Conservation (phyloP, 2,888 invertebrate genomes). For the Agrochola macilenta region DNA sequence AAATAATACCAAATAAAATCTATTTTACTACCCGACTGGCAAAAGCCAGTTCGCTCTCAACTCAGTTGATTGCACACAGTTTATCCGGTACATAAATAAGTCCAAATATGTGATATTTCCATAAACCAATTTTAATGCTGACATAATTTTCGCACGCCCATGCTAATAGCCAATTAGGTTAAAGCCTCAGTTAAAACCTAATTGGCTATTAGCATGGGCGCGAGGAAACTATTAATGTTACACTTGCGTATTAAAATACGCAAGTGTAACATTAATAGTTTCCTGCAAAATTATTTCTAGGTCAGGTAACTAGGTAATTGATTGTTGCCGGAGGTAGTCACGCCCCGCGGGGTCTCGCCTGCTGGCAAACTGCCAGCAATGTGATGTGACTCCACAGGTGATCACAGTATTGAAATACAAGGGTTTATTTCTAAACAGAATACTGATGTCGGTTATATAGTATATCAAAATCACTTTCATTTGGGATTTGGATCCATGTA, state of each 20-base stretch:
- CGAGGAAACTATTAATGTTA: too few relatives aligned
- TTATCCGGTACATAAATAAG: background rate
- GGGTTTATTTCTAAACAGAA: slow-evolving; percentile 13
- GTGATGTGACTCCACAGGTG: slow-evolving; percentile 45
- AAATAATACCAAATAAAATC: background rate
- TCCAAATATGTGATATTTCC: background rate
- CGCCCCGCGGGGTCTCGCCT: background rate
- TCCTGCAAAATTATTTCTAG: slow-evolving; percentile 36
- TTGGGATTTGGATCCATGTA: slow-evolving; percentile 18
- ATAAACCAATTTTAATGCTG: background rate
- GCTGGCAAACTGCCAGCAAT: slow-evolving; percentile 40
- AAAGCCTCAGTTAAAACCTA: too few relatives aligned
- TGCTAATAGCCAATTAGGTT: slow-evolving; percentile 9
- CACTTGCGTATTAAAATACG: too few relatives aligned
- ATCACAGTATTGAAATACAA: slow-evolving; percentile 13
- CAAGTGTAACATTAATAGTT: slow-evolving; percentile 34
- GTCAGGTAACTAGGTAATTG: slow-evolving; percentile 40
- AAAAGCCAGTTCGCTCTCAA: background rate
- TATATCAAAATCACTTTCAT: slow-evolving; percentile 11
- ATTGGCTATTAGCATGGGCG: too few relatives aligned
- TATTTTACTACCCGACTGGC: background rate
- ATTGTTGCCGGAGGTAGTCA: slow-evolving; percentile 14
- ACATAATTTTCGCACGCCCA: background rate
- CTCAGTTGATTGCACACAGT: background rate
- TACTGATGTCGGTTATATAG: slow-evolving; percentile 2